Conservation (phyloP, 2,888 invertebrate genomes). For the Euproctis similis region DNA sequence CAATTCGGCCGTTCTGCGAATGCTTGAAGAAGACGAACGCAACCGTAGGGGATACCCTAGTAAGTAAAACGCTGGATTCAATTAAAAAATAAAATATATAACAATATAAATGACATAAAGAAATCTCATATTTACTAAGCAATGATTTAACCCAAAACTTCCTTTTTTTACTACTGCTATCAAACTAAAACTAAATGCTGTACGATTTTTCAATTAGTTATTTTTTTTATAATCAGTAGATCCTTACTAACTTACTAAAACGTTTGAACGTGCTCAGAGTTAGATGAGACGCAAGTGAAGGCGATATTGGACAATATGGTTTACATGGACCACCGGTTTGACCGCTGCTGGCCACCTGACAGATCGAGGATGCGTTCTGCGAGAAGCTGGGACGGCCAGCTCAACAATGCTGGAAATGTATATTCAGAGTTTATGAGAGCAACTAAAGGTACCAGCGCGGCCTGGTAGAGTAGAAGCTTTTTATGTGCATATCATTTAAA, state of each 20-base stretch:
- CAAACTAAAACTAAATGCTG: too few relatives aligned
- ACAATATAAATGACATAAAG: too few relatives aligned
- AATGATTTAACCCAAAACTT: too few relatives aligned
- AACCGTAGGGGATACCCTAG: conserved; percentile 79
- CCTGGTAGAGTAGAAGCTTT: conserved; percentile 41
- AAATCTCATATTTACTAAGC: too few relatives aligned
- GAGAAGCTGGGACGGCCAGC: conserved; percentile 53
- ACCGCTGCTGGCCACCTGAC: conserved; percentile 56
- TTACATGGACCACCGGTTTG: conserved; percentile 50
- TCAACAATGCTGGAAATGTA: conserved; percentile 46
- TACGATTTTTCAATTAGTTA: too few relatives aligned
- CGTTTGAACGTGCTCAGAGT: conserved; percentile 50
- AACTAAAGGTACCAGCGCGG: conserved; percentile 54
- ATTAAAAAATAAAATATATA: too few relatives aligned
- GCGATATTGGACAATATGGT: conserved; percentile 61
- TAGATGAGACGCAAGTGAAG: conserved; percentile 62
- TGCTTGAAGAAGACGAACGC: conserved; percentile 90
- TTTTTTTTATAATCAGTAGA: conserved; percentile 1
- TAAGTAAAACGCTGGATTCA: too few relatives aligned
- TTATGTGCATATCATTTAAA: conserved; percentile 16
- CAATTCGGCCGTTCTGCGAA: conserved; percentile 88
- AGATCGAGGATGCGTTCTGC: conserved; percentile 33
- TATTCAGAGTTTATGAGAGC: conserved; percentile 55
- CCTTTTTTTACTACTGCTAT: too few relatives aligned
- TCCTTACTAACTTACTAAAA: conserved; percentile 31